Percentiles rank a stretch among this genome's conserved stretches.
Conservation (phyloP, 2,113 vertebrate species). For the Pelecanus crispus region DNA sequence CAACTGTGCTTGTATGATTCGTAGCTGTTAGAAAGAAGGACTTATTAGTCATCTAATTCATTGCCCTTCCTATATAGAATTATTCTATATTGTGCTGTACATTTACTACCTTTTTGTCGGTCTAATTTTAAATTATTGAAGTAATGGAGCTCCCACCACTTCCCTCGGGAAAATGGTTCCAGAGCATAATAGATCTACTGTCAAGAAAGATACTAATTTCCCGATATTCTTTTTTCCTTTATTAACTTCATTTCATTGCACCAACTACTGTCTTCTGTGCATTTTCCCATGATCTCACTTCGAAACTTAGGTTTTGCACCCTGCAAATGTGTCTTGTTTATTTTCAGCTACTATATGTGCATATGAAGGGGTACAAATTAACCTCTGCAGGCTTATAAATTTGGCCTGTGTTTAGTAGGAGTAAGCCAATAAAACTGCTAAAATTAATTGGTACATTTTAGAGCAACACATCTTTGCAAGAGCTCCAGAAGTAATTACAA, state of each 20-base stretch:
- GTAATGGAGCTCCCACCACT: slow-evolving; percentile 6
- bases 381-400: not conserved
- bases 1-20: not conserved
- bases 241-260: not conserved
- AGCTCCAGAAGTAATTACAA: not conserved
- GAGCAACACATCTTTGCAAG: not conserved
- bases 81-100: slow-evolving; percentile 13
- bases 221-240: not conserved
- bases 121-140: slow-evolving; percentile 25
- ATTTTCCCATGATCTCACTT: not conserved
- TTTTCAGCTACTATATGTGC: not conserved
- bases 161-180: not conserved
- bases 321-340: not conserved
- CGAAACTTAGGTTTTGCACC: not conserved
- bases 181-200: not conserved
- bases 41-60: slow-evolving; percentile 35
- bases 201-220: slow-evolving; percentile 17
- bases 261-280: not conserved
- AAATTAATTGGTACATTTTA: not conserved
- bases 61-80: not conserved
- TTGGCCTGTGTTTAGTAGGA: not conserved
- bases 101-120: not conserved
- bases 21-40: not conserved
- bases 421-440: not conserved
- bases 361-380: not conserved